Evolutionary conservation across 2,113 vertebrate genomes (phyloP), one percentile per base, ranked within the genome.

Genomic region (Sardina pilchardus): DNA sequence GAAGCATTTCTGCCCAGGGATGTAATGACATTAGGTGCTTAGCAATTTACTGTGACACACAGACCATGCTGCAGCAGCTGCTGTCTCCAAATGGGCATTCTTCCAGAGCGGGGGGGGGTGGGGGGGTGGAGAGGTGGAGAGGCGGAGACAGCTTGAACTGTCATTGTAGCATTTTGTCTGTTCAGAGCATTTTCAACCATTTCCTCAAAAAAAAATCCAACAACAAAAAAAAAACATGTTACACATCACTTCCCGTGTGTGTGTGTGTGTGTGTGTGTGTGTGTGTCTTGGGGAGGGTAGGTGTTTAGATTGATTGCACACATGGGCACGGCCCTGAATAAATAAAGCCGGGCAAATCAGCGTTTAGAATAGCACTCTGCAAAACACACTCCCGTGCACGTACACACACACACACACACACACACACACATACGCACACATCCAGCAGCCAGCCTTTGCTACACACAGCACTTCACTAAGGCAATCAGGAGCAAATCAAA

Each of bases 1-100:
- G 91, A 87, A 92, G 88, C 85, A 92, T 94, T 93, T 92, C 91
- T 91, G 90, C 90, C 44, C 67, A 87, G 90, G 90, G 93, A 89
- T 92, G 87, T 92, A 94, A 93, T 92, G 93, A 91, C 92, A 91
- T 93, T 90, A 91, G 92, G 89, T 89, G 90, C 92, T 93, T 93
- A 89, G 89, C 86, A 85, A 6, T 71, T 71, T 71, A 84, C 89
- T 90, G 85, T 82, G 85, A 86, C 45, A 86, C 85, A 87, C 90
- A 86, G 48, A 67, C 67, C 43, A 75, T 83, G 87, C 88, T 83
- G 90, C 91, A 92, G 88, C 63, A 71, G 63, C 63, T 71, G 63
- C 93, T 90, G 90, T 88, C 89, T 90, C 85, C 87, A 56, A 87
- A 88, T 83, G 83, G 85, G 88, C 87, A 82, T 84, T 45, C 83